Percentiles rank a stretch among this genome's conserved stretches.
Evolutionary conservation across 1,140 invertebrate genomes (phyloP).

Genomic region (Zaprionus africanus): DNA sequence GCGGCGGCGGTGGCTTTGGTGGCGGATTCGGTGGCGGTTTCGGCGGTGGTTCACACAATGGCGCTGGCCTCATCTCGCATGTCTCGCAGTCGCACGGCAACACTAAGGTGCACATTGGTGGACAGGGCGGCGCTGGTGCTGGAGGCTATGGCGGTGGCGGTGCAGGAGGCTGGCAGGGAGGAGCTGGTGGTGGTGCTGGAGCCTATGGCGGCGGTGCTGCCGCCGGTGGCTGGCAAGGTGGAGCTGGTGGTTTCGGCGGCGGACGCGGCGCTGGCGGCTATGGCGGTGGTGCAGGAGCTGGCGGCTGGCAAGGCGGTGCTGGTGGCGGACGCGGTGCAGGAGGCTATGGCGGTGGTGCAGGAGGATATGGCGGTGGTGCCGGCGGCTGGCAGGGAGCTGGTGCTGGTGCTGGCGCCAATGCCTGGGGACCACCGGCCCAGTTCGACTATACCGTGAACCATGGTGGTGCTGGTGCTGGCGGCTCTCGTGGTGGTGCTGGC

Average conservation of each 20-base stretch:
- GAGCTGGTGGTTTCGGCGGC: conserved; percentile 32
- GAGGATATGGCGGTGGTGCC: conserved; percentile 23
- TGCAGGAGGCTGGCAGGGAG: conserved; percentile 39
- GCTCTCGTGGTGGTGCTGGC: conserved; percentile 61
- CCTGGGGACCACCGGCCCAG: conserved; percentile 69
- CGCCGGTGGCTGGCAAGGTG: conserved; percentile 50
- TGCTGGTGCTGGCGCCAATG: conserved; percentile 54
- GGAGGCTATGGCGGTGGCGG: conserved; percentile 30
- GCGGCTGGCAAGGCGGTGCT: conserved; percentile 52
- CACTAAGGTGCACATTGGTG: conserved; percentile 68
- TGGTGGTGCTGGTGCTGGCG: conserved; percentile 41
- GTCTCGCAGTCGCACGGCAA: conserved; percentile 66
- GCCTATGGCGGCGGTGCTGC: conserved; percentile 21
- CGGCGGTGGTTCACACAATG: conserved; percentile 53
- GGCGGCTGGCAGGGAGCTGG: conserved; percentile 30
- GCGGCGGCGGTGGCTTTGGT: conserved; percentile 51
- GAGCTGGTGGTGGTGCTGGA: conserved; percentile 14
- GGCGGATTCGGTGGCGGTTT: conserved; percentile 52
- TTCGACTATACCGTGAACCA: conserved; percentile 69
- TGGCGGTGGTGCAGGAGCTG: conserved; percentile 49
- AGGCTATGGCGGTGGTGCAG: conserved; percentile 25
- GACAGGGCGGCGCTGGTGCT: conserved; percentile 17
- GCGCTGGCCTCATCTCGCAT: conserved; percentile 60
- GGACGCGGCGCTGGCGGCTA: conserved; percentile 43
- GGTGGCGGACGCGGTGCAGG: conserved; percentile 19